Conservation (phyloP, 2,797 vertebrate genomes). For the Premnoplex brunnescens region DNA sequence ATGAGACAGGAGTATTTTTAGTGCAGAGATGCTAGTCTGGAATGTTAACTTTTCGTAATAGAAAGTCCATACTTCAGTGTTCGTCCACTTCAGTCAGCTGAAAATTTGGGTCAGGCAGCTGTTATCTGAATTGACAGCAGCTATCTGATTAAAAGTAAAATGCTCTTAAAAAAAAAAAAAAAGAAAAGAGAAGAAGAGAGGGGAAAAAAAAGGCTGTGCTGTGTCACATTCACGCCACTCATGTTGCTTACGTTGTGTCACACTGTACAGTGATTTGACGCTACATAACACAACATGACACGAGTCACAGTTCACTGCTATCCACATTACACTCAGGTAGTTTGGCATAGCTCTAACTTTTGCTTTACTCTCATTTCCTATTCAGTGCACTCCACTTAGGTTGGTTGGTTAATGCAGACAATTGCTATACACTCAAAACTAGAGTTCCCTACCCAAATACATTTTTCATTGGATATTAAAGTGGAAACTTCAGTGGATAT, state of each 20-base stretch:
- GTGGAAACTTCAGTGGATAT: constrained; percentile 50
- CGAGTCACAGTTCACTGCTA: constrained; percentile 61
- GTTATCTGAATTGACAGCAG: constrained; percentile 74
- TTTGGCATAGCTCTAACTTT: constrained; percentile 54
- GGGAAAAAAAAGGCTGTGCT: constrained; percentile 46
- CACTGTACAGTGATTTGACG: constrained; percentile 65
- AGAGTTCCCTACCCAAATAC: constrained; percentile 62
- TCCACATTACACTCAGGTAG: constrained; percentile 59
- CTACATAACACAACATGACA: constrained; percentile 62
- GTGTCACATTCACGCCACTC: constrained; percentile 75
- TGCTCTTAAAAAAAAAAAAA: constrained; percentile 52
- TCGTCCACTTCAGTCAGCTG: constrained; percentile 66
- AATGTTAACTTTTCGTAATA: constrained; percentile 63
- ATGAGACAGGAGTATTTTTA: constrained; percentile 33
- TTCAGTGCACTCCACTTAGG: constrained; percentile 62
- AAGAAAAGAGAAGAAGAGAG: neutral
- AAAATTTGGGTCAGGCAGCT: constrained; percentile 71
- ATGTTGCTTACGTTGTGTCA: constrained; percentile 61
- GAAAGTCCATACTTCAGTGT: constrained; percentile 57
- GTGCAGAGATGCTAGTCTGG: neutral
- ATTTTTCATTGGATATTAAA: constrained; percentile 64
- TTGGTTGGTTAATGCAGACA: constrained; percentile 40
- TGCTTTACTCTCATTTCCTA: constrained; percentile 60
- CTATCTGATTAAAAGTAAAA: constrained; percentile 75
- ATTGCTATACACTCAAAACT: constrained; percentile 47